Evolutionary conservation across 2,113 vertebrate species (phyloP).

Genomic region (Microcebus jonahi): DNA sequence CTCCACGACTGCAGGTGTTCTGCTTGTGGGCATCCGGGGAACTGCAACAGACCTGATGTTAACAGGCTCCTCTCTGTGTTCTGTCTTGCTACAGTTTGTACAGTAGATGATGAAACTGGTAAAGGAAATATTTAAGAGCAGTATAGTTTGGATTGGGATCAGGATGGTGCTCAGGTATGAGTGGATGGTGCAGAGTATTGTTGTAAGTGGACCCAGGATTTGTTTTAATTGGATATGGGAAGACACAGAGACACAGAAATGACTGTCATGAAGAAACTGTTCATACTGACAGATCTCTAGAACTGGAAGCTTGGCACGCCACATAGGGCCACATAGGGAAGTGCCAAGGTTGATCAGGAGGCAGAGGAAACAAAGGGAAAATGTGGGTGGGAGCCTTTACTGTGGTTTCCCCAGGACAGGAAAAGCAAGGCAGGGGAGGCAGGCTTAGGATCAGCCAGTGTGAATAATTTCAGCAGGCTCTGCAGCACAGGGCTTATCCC

Average conservation of each 20-base stretch:
- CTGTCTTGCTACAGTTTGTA: not conserved
- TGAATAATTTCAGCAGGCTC: not conserved
- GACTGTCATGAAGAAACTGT: not conserved
- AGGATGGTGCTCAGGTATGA: not conserved
- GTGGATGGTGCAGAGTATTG: not conserved
- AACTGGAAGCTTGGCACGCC: rapidly evolving
- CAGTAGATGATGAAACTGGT: too few species aligned
- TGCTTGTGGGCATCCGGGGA: not conserved
- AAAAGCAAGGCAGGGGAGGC: too few species aligned
- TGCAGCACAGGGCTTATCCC: not conserved
- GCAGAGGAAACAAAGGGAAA: not conserved
- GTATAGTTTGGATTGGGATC: not conserved
- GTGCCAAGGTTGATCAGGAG: not conserved
- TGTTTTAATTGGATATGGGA: not conserved
- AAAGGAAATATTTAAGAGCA: not conserved
- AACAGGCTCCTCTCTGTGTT: too few species aligned
- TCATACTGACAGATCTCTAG: not conserved
- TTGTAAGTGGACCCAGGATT: not conserved
- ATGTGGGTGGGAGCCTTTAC: not conserved
- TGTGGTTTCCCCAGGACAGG: not conserved
- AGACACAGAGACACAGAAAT: not conserved
- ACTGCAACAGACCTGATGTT: rapidly evolving
- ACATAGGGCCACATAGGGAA: rapidly evolving
- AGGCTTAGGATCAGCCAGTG: not conserved
- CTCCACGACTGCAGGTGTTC: slow-evolving; percentile 85